These are phyloP conservation scores for Varanus salvator DNA, from an alignment of 2,113 vertebrate species.

Conservation along the genomic window DNA sequence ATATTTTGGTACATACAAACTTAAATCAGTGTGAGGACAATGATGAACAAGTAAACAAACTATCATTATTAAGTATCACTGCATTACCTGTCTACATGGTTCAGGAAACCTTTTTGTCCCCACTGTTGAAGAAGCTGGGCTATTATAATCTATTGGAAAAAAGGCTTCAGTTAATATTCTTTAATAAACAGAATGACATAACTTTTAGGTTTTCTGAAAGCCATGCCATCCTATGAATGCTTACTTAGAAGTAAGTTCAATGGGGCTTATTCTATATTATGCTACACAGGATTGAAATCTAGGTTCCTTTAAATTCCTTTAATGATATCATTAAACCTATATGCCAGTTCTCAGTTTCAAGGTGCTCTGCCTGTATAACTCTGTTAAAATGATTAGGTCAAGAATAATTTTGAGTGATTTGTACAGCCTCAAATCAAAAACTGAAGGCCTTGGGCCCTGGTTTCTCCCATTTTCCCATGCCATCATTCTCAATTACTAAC, in stretches of 20 bases:
- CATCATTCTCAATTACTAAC: slow-evolving; percentile 2
- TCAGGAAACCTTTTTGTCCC: slow-evolving; percentile 91
- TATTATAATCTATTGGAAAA: slow-evolving; percentile 84
- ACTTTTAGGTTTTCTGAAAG: neutral
- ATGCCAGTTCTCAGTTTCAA: neutral
- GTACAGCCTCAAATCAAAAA: neutral
- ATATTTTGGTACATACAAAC: neutral
- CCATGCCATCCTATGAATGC: neutral
- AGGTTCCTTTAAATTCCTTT: neutral
- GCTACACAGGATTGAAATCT: neutral
- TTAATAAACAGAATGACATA: neutral
- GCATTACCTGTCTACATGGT: slow-evolving; percentile 85
- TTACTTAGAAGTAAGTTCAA: neutral
- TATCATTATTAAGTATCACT: neutral
- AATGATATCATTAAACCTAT: neutral
- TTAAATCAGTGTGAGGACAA: neutral
- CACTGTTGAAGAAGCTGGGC: slow-evolving; percentile 88
- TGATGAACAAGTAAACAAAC: neutral
- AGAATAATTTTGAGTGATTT: neutral
- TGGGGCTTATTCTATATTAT: neutral
- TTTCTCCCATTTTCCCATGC: neutral
- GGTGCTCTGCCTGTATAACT: neutral
- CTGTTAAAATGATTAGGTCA: neutral
- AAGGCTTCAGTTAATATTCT: slow-evolving; percentile 20
- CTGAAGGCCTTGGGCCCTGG: no score